Base-by-base conservation (phyloP, 2,888 invertebrate species). In the Pseudanteris insignis region DNA sequence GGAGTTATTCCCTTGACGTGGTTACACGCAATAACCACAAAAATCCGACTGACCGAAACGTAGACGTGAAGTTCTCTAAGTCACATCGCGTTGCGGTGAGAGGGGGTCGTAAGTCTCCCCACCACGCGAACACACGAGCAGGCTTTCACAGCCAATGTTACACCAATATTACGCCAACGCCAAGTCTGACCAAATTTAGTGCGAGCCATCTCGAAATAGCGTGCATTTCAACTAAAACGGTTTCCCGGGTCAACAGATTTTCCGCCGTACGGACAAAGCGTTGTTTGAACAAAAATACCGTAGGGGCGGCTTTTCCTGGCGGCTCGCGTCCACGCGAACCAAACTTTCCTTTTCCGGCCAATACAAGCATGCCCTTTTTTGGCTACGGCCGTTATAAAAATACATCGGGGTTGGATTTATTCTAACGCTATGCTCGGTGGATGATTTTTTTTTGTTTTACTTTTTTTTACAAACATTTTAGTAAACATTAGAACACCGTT, bases 141-240 rank as follows among this genome's bases (percentile, higher is more conserved):
- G 71, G 73, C 70, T 73, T 74, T 72, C 68, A 68, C 69, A 69
- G 72, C 69, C 70, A 43, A 33, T 32, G 48, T 48, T 48, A 48
- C 34, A 48, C 47, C 71, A 71, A 70, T 70, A 70, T 68, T 73
- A 71, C 71, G 68, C 70, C 73, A 71, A 74, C 73, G 71, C 70
- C 73, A 70, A 77, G n/a, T 77, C 77, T 74, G 76, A 78, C 78
- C 79, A 79, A 79, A 79, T 79, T 79, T 79, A 80, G 78, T 78
- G 72, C 72, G 77, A 77, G 77, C 73, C 59, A 68, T 67, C 76
- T 78, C 74, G 75, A 80, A 80, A 79, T 79, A 79, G 79, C 75
- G 72, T 18, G 55, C 38, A 47, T 44, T 63, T 63, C 36, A 15
- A 58, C 62, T 41, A 48, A 53, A 53, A 44, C 4, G 43, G 33